Base-by-base conservation (phyloP, 2,888 invertebrate species). In the Brachylomia viminalis region DNA sequence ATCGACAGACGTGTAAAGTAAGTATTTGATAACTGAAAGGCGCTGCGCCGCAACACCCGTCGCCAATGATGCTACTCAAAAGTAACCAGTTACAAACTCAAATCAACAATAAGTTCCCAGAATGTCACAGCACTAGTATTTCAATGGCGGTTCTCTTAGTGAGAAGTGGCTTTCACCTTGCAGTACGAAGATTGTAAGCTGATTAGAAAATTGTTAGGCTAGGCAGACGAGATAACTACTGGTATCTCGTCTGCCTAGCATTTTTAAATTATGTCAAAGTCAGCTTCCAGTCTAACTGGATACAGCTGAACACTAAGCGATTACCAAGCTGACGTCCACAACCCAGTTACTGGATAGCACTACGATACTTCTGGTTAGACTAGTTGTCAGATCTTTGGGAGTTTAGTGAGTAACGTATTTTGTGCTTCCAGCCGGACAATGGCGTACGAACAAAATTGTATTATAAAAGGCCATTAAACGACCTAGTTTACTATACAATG, bases 401-500 rank as follows among this genome's bases (percentile, higher is more conserved):
- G 45, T 20, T 27, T 64, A 11, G 11, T 64, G 11, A 38, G 38
- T 38, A 38, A 38, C 38, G 38, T 38, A 38, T 38, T 38, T 38
- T 38, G 38, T 38, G 38, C 38, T 38, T 38, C 38, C 38, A 38
- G 38, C 38, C 2, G n/a, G n/a, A n/a, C n/a, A n/a, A n/a, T n/a
- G n/a, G n/a, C n/a, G n/a, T n/a, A n/a, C n/a, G 6, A 38, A 38
- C 6, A 38, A 38, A 38, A 42, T 42, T 42, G 8, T 42, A 1
- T 42, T 6, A n/a, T 47, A 27, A 38, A 47, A 72, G 15, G 0
- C 8, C 45, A 27, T 27, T 23, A 38, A 30, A 56, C 71, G 83
- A 83, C 83, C 80, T 45, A 83, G 54, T 80, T 78, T 38, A 23
- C 20, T 30, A 10, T 3, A 66, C 20, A 65, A 66, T 27, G 59